Percentiles rank a stretch among this genome's conserved stretches.
These are phyloP conservation scores for Apis mellifera DNA, from an alignment of 1,140 invertebrate species.

Conservation along the genomic window DNA sequence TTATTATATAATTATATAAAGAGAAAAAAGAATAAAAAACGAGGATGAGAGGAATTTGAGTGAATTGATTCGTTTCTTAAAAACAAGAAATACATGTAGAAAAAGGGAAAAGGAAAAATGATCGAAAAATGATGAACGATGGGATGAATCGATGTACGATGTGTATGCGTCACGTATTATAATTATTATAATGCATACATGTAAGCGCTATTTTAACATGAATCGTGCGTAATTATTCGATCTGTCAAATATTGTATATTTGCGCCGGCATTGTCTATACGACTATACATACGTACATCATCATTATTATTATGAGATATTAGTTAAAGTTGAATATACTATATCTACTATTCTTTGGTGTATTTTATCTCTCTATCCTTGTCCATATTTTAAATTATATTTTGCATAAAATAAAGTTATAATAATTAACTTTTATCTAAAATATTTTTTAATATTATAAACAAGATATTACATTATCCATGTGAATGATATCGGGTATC, in stretches of 20 bases:
- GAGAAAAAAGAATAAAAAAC: background rate
- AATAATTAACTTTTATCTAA: no score
- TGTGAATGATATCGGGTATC: no score
- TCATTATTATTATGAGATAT: conserved; percentile 58
- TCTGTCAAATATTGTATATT: conserved; percentile 75
- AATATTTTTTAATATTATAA: no score
- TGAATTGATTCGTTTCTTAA: background rate
- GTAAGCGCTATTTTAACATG: conserved; percentile 54
- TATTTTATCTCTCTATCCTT: conserved; percentile 10
- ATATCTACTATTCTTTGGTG: conserved; percentile 66
- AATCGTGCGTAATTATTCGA: conserved; percentile 56
- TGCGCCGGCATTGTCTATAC: conserved; percentile 61
- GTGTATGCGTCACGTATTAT: conserved; percentile 37
- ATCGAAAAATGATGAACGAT: background rate
- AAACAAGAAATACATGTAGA: background rate
- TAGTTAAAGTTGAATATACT: conserved; percentile 71
- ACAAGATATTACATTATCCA: no score
- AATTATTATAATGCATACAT: conserved; percentile 25
- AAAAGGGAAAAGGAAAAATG: background rate
- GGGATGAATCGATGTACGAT: conserved; percentile 44
- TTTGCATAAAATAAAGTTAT: no score
- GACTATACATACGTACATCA: conserved; percentile 53
- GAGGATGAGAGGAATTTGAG: background rate
- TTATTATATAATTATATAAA: background rate
- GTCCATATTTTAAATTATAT: background rate